A percentile compares a stretch with the other conserved stretches of the same genome.
Conservation (phyloP, 2,888 invertebrate genomes). For the Gari tellinella region DNA sequence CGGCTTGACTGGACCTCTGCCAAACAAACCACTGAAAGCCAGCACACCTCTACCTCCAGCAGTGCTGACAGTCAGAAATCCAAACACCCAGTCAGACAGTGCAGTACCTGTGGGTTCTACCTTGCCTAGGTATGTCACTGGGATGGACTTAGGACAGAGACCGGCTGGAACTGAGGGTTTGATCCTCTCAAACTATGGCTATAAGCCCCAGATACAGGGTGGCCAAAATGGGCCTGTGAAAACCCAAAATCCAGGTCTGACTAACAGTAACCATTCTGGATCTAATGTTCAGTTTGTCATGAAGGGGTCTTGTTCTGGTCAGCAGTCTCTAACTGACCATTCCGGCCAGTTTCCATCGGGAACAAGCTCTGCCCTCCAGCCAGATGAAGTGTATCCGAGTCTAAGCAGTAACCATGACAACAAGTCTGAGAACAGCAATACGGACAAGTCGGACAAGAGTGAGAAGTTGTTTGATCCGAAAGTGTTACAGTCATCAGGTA, state of each 20-base stretch:
- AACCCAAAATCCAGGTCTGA: too few relatives aligned
- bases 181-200: conserved; percentile 9
- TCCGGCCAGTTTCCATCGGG: conserved; percentile 21
- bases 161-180: conserved; percentile 49
- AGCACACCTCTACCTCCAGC: conserved; percentile 39
- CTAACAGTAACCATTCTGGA: too few relatives aligned
- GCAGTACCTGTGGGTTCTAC: background rate
- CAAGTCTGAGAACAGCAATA: conserved; percentile 40
- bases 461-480: conserved; percentile 28
- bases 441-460: conserved; percentile 36
- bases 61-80: conserved; percentile 26
- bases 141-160: conserved; percentile 16
- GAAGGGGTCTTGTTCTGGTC: too few relatives aligned
- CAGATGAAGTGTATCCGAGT: conserved; percentile 51
- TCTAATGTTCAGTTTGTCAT: too few relatives aligned
- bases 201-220: background rate
- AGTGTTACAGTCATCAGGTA: conserved; percentile 53
- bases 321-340: background rate
- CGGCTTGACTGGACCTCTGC: conserved; percentile 53
- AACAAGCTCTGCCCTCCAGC: conserved; percentile 34
- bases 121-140: conserved; percentile 16
- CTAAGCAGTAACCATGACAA: conserved; percentile 19
- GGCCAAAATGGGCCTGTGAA: background rate
- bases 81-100: conserved; percentile 14
- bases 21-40: conserved; percentile 27